These are phyloP conservation scores for Lepisosteus osseus DNA, from an alignment of 2,113 vertebrate species.

Conservation along the genomic window DNA sequence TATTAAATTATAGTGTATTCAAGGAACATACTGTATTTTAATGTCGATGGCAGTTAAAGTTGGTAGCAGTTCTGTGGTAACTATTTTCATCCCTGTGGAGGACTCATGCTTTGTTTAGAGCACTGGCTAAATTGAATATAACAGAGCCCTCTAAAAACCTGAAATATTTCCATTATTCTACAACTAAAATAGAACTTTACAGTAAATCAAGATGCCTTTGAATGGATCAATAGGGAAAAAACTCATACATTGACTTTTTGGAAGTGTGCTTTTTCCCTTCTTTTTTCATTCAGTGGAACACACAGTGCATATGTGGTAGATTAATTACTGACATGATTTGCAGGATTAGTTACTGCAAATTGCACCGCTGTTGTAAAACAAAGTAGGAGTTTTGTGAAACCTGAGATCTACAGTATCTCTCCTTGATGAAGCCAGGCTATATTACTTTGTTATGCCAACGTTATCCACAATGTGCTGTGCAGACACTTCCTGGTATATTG, in stretches of 20 bases:
- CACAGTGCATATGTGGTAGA: neutral
- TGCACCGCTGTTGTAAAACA: neutral
- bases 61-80: too few species aligned
- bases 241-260: neutral
- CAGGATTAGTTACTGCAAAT: conserved; percentile 1
- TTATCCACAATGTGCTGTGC: neutral
- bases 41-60: too few species aligned
- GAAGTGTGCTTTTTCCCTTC: neutral
- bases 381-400: neutral
- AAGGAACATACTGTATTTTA: too few species aligned
- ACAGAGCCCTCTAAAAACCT: conserved; percentile 3
- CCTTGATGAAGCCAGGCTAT: neutral
- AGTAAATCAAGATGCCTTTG: neutral
- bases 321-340: neutral
- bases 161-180: neutral
- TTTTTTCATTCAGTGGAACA: neutral
- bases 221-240: neutral
- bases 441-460: neutral
- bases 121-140: conserved; percentile 2
- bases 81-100: neutral
- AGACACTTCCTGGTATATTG: neutral
- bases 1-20: too few species aligned
- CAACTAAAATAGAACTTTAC: neutral
- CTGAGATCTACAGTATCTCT: neutral
- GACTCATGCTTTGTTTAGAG: neutral